Evolutionary conservation across 1,140 invertebrate genomes (phyloP).

Genomic region (Drosophila funebris): DNA sequence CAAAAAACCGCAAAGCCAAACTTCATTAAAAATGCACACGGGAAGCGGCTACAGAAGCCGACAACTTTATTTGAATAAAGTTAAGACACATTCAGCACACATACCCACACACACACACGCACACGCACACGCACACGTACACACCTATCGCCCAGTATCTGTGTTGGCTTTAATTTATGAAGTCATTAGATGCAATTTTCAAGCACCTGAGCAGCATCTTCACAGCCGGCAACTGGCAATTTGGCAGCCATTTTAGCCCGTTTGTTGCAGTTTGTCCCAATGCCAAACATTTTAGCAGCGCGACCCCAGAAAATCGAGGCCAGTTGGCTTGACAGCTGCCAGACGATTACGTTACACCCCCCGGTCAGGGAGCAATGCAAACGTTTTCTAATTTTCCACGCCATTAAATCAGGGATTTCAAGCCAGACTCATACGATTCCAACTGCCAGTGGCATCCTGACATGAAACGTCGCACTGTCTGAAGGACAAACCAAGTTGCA

Average conservation of each 20-base stretch:
- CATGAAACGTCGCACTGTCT: slow-evolving; percentile 24
- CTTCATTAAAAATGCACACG: slow-evolving; percentile 68
- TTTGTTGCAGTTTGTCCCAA: slow-evolving; percentile 48
- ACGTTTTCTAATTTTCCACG: slow-evolving; percentile 76
- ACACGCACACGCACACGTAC: background rate
- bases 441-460: slow-evolving; percentile 28
- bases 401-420: slow-evolving; percentile 71
- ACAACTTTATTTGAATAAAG: slow-evolving; percentile 47
- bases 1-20: slow-evolving; percentile 47
- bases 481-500: slow-evolving; percentile 10
- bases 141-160: slow-evolving; percentile 1
- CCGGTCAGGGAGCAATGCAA: slow-evolving; percentile 33
- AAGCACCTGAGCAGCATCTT: slow-evolving; percentile 52
- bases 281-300: slow-evolving; percentile 30
- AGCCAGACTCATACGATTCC: slow-evolving; percentile 55
- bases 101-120: background rate
- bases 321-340: slow-evolving; percentile 57
- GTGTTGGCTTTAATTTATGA: slow-evolving; percentile 61
- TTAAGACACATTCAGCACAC: background rate
- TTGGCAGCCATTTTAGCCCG: slow-evolving; percentile 47
- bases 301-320: slow-evolving; percentile 40
- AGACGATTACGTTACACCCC: slow-evolving; percentile 31
- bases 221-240: background rate
- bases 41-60: slow-evolving; percentile 34
- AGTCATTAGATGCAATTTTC: slow-evolving; percentile 70